Evolutionary conservation across 2,113 vertebrate species (phyloP), one percentile per base, ranked within the genome.

Genomic region (Albula goreensis): DNA sequence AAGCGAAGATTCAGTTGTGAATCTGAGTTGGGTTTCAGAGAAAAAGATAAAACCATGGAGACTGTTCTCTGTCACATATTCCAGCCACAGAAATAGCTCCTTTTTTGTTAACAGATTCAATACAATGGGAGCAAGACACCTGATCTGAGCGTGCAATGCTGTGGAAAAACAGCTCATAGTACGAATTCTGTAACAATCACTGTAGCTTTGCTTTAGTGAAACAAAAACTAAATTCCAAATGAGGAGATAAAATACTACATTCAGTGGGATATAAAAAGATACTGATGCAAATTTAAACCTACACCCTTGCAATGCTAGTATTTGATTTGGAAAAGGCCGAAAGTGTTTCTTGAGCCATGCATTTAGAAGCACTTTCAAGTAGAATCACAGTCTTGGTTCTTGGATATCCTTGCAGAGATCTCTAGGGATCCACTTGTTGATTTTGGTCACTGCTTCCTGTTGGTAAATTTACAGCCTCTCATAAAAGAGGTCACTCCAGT

Each of bases 241-340:
- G 53, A 66, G 50, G 41, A 50, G 25, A 56, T 81, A 70, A 81
- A 86, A 60, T 82, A 60, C 79, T 66, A 81, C 66, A 74, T 82
- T 86, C 80, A 66, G 48, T 53, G 25, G 5, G 57, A 77, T 83
- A 48, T 83, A 74, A 77, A 81, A 74, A 77, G 78, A 82, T 53
- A 52, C 57, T 41, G 2, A 70, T 15, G 57, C 25, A 48, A 70
- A 19, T 17, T 15, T 50, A 80, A 11, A 8, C 78, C 78, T 48
- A 50, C 41, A 51, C 22, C 50, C 31, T 85, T 50, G 49, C 19
- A 1, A 7, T 57, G 9, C 2, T 74, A 22, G 25, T 85, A 60
- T 50, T 78, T 57, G 51, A 85, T 31, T 79, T 78, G 83, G 31
- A 85, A 10, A 22, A 48, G 17, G 31, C 70, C 41, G n/a, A 15